Evolutionary conservation across 2,113 vertebrate species (phyloP), one percentile per base, ranked within the genome.

Genomic region (Glaucidium brasilianum): DNA sequence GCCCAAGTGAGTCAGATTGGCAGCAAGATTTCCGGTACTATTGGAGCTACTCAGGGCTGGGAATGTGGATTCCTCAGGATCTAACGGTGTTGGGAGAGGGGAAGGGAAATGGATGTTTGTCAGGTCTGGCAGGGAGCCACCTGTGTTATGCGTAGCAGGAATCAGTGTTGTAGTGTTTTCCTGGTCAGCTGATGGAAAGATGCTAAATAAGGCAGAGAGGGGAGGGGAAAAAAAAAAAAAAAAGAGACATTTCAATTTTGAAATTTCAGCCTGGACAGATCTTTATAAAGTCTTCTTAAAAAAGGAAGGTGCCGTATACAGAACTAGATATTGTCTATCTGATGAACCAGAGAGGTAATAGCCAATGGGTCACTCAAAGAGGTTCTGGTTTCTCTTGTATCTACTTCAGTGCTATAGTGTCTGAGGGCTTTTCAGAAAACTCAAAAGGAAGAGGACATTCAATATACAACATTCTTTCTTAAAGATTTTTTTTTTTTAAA

Each of bases 21-120:
- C 98, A 59, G 99, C 98, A 7, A 99, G 98, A 92, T 98, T 99
- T 23, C 99, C 98, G 0, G 99, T 99, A 94, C 99, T 99, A 95
- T 98, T 98, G 97, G 99, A 98, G 68, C 98, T 97, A 95, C 98
- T 99, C 72, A 99, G 98, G 27, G 98, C 95, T 0, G 99, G 99
- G 97, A 99, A 99, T 5, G 99, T 91, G 17, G 98, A 97, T 85
- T 99, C 99, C 88, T 99, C 99, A 0, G 99, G 99, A 85, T 99
- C 99, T 94, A 99, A 97, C 0, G 99, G 99, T 9, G 99, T 99
- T 26, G 99, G 99, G 30, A 99, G 98, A 0, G 99, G 99, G 19
- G 99, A 99, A 2, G 99, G 99, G 97, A 99, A 99, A 97, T 99
- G 99, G 97, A 99, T 99, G 98, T 99, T 99, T 85, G 99, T 99